These are phyloP conservation scores for Drosophila colorata DNA, from an alignment of 2,888 invertebrate species.

Conservation along the genomic window DNA sequence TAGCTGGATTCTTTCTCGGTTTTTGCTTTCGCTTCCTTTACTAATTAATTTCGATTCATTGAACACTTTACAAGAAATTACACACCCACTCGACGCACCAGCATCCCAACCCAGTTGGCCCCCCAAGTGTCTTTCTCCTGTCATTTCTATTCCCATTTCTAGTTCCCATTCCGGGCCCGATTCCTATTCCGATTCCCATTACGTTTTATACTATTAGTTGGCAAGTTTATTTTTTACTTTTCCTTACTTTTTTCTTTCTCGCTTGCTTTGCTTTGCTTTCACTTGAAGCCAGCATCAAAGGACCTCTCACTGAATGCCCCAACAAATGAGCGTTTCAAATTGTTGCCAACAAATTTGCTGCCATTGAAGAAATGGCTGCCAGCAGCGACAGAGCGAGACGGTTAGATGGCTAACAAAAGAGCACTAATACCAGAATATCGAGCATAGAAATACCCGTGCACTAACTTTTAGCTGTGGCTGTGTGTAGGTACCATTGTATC, in stretches of 20 bases:
- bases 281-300: constrained; percentile 60
- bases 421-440: constrained; percentile 15
- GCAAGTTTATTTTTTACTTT: constrained; percentile 34
- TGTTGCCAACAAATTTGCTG: constrained; percentile 76
- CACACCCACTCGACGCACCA: constrained; percentile 60
- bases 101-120: neutral
- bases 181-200: constrained; percentile 42
- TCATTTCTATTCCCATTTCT: constrained; percentile 33
- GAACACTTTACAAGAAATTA: constrained; percentile 79
- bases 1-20: constrained; percentile 41
- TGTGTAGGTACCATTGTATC: constrained; percentile 30
- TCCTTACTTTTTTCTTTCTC: constrained; percentile 2
- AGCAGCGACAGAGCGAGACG: constrained; percentile 32
- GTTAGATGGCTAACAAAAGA: constrained; percentile 40
- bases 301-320: constrained; percentile 56
- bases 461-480: constrained; percentile 14
- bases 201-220: constrained; percentile 55
- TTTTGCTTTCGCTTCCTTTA: constrained; percentile 66
- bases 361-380: constrained; percentile 66
- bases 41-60: constrained; percentile 83
- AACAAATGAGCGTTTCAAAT: constrained; percentile 73
- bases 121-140: constrained; percentile 7
- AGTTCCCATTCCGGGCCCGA: constrained; percentile 9
- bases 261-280: constrained; percentile 31
- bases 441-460: neutral